Conservation (phyloP, 2,797 vertebrate genomes). For the Prionace glauca region DNA sequence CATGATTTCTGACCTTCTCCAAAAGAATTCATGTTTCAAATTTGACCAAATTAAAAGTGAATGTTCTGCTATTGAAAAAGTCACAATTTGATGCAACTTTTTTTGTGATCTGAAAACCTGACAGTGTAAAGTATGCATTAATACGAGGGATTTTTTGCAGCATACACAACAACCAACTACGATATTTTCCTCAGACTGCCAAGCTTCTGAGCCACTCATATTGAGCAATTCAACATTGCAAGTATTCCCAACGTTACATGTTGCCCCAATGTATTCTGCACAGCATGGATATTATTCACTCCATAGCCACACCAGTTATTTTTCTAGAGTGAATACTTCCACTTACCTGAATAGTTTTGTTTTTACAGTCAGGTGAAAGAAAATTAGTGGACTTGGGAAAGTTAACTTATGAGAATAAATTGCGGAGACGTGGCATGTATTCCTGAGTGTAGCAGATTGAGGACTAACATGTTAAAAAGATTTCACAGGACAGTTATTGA, state of each 20-base stretch:
- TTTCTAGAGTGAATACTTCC: not conserved
- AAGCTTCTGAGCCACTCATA: not conserved
- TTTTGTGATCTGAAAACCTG: not conserved
- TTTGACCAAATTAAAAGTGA: not conserved
- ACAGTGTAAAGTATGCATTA: not conserved
- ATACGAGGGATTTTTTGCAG: not conserved
- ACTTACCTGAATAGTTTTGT: not conserved
- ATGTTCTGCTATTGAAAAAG: not conserved
- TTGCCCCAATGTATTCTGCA: not conserved
- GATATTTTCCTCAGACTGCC: not conserved
- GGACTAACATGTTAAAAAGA: not conserved
- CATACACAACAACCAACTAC: not conserved
- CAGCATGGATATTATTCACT: not conserved
- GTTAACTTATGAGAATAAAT: not conserved
- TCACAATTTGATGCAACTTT: not conserved
- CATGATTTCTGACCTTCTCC: not conserved
- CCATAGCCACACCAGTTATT: not conserved
- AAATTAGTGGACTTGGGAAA: not conserved
- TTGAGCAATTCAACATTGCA: not conserved
- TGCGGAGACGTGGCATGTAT: not conserved
- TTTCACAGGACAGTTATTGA: not conserved
- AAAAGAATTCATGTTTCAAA: not conserved
- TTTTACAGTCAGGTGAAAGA: not conserved
- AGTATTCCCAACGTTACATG: no score
- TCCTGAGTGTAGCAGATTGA: not conserved